A percentile compares a stretch with the other conserved stretches of the same genome.
phyloP scores from a whole-genome alignment of 1,140 invertebrate species.

The Drosophila repleta region DNA sequence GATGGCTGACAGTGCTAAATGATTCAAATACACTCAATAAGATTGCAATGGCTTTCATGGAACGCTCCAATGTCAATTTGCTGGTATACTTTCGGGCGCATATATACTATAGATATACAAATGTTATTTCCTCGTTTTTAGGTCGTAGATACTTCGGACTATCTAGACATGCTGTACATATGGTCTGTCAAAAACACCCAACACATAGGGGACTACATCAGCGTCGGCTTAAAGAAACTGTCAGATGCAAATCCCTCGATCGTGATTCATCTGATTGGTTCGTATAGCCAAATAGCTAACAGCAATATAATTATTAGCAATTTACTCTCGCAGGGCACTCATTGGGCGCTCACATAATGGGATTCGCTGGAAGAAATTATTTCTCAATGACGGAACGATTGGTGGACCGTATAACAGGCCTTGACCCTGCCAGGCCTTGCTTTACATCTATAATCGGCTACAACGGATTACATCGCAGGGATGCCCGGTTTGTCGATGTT shows the following conservation, averaged over 20 bases:
- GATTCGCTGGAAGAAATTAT: conserved; percentile 83
- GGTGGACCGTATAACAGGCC: conserved; percentile 86
- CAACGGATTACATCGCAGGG: too few relatives aligned
- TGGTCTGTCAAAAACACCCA: conserved; percentile 81
- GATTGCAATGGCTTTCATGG: conserved; percentile 65
- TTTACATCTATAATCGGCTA: conserved; percentile 84
- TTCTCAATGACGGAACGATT: conserved; percentile 70
- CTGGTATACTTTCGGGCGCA: conserved; percentile 42
- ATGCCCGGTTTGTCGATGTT: conserved; percentile 87
- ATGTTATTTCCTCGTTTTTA: conserved; percentile 12
- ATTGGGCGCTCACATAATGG: conserved; percentile 85
- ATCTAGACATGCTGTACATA: conserved; percentile 75
- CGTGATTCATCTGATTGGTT: conserved; percentile 79
- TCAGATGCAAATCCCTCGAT: conserved; percentile 52
- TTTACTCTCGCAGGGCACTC: conserved; percentile 53
- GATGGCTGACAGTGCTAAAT: conserved; percentile 68
- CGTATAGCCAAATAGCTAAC: not conserved
- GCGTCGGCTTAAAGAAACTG: conserved; percentile 55
- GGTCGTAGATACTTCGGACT: conserved; percentile 70
- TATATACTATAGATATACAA: too few relatives aligned
- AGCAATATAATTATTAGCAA: not conserved
- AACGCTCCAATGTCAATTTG: conserved; percentile 71
- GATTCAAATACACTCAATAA: conserved; percentile 50
- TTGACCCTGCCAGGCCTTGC: conserved; percentile 89
- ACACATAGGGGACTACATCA: conserved; percentile 66